phyloP scores from a whole-genome alignment of 1,140 invertebrate genomes.

The Druon quercuslanigerum region DNA sequence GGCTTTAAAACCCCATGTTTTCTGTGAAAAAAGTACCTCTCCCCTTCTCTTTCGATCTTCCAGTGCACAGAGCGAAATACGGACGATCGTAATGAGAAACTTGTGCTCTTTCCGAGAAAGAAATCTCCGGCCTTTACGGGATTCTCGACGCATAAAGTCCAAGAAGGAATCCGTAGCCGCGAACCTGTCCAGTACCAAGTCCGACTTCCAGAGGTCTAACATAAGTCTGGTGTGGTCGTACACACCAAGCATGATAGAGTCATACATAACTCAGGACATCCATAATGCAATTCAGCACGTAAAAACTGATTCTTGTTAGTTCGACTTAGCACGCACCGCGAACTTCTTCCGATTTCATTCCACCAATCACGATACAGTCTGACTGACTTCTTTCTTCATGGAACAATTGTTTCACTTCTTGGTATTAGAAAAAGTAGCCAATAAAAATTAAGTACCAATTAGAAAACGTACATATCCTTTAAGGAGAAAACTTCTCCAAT shows the following conservation, averaged over 20 bases:
- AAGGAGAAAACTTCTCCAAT: not conserved
- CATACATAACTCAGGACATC: constrained; percentile 70
- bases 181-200: constrained; percentile 40
- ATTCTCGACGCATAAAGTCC: constrained; percentile 59
- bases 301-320: constrained; percentile 70
- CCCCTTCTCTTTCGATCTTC: constrained; percentile 10
- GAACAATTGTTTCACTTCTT: constrained; percentile 27
- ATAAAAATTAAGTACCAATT: constrained; percentile 32
- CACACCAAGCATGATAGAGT: constrained; percentile 65
- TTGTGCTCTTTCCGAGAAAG: constrained; percentile 64
- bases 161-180: constrained; percentile 46
- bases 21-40: not conserved
- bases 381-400: not conserved
- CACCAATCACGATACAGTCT: constrained; percentile 7
- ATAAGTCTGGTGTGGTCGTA: constrained; percentile 51
- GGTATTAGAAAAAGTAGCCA: constrained; percentile 19
- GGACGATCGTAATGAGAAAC: constrained; percentile 59
- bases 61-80: constrained; percentile 40
- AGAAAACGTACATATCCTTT: constrained; percentile 18
- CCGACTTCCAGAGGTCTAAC: constrained; percentile 40
- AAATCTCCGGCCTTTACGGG: constrained; percentile 68
- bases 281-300: constrained; percentile 68
- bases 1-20: constrained; percentile 25
- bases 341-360: constrained; percentile 25
- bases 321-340: constrained; percentile 57